These are phyloP conservation scores for Melanophora roralis DNA, from an alignment of 2,888 invertebrate species.

Conservation along the genomic window DNA sequence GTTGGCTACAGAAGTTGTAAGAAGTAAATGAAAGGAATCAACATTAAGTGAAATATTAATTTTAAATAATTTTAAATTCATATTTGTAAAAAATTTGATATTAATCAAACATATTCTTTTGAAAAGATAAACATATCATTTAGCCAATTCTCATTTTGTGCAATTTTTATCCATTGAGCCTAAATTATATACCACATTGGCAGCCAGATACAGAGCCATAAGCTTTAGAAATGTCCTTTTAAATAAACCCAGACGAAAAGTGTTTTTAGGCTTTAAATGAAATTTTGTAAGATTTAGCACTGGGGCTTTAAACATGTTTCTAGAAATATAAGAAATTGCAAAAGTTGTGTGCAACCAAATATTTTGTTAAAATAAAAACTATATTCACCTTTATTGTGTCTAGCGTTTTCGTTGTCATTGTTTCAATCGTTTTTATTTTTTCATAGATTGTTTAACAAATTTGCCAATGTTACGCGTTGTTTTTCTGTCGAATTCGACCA, in stretches of 20 bases:
- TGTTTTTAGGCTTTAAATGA: not conserved
- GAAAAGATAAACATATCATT: too few species aligned
- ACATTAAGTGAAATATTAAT: too few species aligned
- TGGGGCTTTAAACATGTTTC: not conserved
- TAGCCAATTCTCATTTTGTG: not conserved
- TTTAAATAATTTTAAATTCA: too few species aligned
- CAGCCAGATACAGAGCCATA: not conserved
- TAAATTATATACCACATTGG: not conserved
- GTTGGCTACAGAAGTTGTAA: slow-evolving; percentile 49
- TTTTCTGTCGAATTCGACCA: too few species aligned
- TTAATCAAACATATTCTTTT: not conserved
- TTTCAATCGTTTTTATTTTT: too few species aligned
- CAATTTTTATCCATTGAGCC: not conserved
- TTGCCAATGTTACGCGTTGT: too few species aligned
- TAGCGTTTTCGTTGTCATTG: too few species aligned
- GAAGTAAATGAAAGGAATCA: not conserved
- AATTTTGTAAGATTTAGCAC: not conserved
- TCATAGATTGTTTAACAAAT: too few species aligned
- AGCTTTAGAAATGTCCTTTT: slow-evolving; percentile 36
- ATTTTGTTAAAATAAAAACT: too few species aligned
- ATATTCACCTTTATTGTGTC: too few species aligned
- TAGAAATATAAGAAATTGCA: not conserved
- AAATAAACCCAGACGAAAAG: slow-evolving; percentile 38
- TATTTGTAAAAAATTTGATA: too few species aligned
- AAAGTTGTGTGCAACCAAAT: not conserved